Evolutionary conservation across 2,888 invertebrate genomes (phyloP).

Genomic region (Xestia rhomboidea): DNA sequence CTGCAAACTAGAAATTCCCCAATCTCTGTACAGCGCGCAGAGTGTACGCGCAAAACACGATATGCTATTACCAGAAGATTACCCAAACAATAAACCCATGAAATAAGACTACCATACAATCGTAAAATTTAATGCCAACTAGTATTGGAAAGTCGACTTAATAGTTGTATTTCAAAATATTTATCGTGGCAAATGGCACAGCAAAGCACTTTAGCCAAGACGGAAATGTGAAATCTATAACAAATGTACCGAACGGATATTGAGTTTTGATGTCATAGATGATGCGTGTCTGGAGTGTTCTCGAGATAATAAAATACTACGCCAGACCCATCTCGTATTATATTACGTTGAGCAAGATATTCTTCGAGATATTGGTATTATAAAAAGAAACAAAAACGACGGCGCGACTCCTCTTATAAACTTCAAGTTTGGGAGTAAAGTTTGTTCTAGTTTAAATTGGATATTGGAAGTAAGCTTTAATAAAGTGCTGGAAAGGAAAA

Average conservation of each 20-base stretch:
- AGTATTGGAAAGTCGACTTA: conserved; percentile 79
- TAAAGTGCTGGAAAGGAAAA: conserved; percentile 4
- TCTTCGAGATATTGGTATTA: conserved; percentile 62
- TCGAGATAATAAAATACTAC: conserved; percentile 85
- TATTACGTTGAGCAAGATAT: conserved; percentile 58
- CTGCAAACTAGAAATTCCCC: conserved; percentile 46
- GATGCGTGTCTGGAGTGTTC: conserved; percentile 82
- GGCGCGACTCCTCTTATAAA: conserved; percentile 22
- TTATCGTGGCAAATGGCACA: conserved; percentile 76
- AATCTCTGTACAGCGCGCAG: conserved; percentile 54
- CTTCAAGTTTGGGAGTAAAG: conserved; percentile 14
- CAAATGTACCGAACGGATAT: conserved; percentile 85
- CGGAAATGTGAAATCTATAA: conserved; percentile 86
- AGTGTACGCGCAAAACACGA: conserved; percentile 61
- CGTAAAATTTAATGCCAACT: conserved; percentile 81
- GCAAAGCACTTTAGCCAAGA: conserved; percentile 72
- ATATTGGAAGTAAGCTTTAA: conserved; percentile 19
- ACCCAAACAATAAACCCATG: conserved; percentile 75
- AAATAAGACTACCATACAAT: conserved; percentile 74
- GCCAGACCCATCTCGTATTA: conserved; percentile 66
- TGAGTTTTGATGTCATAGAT: conserved; percentile 86
- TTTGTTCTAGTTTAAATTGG: conserved; percentile 35
- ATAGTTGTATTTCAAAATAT: conserved; percentile 81
- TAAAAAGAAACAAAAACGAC: conserved; percentile 56
- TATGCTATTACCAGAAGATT: conserved; percentile 69